Evolutionary conservation across 2,888 invertebrate species (phyloP).

Genomic region (Carcina quercana): DNA sequence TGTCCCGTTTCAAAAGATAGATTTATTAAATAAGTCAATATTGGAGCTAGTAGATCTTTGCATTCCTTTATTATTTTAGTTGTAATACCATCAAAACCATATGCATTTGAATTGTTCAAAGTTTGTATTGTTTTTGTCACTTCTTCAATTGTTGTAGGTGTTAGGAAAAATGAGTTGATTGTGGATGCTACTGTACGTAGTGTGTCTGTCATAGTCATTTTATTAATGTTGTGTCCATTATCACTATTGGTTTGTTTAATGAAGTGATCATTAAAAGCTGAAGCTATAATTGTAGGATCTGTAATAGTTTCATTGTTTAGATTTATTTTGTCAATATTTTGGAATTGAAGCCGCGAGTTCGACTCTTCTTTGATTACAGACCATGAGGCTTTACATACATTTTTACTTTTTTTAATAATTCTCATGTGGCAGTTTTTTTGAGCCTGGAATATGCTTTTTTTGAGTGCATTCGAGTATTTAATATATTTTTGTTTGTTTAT

Average conservation of each 20-base stretch:
- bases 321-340: neutral
- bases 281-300: neutral
- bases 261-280: conserved; percentile 3
- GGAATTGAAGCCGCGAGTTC: too few species aligned
- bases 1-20: conserved; percentile 3
- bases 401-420: neutral
- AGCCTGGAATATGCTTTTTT: neutral
- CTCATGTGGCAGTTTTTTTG: neutral
- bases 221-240: neutral
- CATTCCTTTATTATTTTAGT: conserved; percentile 6
- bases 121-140: neutral
- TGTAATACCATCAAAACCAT: conserved; percentile 4
- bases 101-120: conserved; percentile 3
- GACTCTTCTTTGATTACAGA: conserved; percentile 2
- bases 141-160: conserved; percentile 1
- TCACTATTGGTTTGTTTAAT: neutral
- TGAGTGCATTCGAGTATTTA: neutral
- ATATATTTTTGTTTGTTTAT: neutral
- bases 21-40: conserved; percentile 3
- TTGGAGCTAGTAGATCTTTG: neutral
- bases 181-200: neutral
- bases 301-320: neutral
- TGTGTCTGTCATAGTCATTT: neutral
- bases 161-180: conserved; percentile 1
- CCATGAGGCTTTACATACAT: conserved; percentile 3